Percentiles rank a stretch among this genome's conserved stretches.
Evolutionary conservation across 2,113 vertebrate species (phyloP).

Genomic region (Piprites chloris): DNA sequence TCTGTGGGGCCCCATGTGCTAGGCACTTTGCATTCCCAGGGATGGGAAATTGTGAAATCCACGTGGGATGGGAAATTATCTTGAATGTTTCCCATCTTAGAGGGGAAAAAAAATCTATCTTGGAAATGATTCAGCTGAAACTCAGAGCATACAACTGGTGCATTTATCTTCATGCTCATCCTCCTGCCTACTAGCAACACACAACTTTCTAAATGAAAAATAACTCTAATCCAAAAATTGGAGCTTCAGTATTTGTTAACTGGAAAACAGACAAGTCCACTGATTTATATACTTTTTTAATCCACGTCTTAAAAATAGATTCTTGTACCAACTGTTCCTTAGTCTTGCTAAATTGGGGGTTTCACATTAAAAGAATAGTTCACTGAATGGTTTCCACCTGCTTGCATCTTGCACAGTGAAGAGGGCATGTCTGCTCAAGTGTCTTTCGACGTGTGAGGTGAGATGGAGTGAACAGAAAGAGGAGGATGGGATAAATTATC

Average conservation of each 20-base stretch:
- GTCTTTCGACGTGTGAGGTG: neutral
- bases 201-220: neutral
- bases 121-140: neutral
- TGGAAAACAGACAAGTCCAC: neutral
- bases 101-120: neutral
- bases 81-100: slow-evolving; percentile 5
- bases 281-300: neutral
- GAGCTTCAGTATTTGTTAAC: neutral
- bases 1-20: neutral
- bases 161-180: neutral
- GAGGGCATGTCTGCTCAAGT: neutral
- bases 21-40: neutral
- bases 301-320: neutral
- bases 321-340: neutral
- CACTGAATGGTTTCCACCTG: neutral
- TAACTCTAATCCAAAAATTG: neutral
- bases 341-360: neutral
- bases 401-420: neutral
- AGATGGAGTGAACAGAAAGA: neutral
- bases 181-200: neutral
- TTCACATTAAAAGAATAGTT: neutral
- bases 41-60: slow-evolving; percentile 48
- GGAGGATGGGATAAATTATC: neutral
- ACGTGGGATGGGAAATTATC: slow-evolving; percentile 26
- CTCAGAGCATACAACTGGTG: neutral